phyloP scores from a whole-genome alignment of 2,888 invertebrate genomes.

The Hoplodrina blanda region DNA sequence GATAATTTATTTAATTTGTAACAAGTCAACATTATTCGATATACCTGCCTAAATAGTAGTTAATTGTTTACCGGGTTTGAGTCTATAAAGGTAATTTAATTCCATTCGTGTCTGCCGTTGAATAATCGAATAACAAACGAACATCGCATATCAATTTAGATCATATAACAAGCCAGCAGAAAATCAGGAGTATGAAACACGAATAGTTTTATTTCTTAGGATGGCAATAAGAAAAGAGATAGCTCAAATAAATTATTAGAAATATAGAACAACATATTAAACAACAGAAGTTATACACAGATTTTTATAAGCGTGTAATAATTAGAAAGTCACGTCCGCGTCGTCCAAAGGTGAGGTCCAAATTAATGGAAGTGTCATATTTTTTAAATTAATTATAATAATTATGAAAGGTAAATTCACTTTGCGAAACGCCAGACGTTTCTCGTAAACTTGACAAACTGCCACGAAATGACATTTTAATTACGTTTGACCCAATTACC shows the following conservation, averaged over 20 bases:
- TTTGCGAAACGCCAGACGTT: slow-evolving; percentile 9
- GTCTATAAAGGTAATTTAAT: background rate
- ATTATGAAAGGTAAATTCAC: slow-evolving; percentile 13
- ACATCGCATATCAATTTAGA: no score
- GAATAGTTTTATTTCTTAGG: no score
- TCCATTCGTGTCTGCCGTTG: background rate
- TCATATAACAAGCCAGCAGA: no score
- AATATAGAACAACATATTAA: no score
- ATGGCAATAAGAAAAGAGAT: no score
- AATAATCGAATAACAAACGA: background rate
- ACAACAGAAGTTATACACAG: no score
- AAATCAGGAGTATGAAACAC: no score
- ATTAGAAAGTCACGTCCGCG: background rate
- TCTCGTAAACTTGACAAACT: slow-evolving; percentile 16
- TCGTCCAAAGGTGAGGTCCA: background rate
- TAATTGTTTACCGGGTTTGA: background rate
- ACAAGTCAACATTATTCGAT: background rate
- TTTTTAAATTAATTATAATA: slow-evolving; percentile 17
- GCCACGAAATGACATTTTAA: slow-evolving; percentile 30
- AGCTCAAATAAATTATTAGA: no score
- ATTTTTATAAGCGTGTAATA: background rate
- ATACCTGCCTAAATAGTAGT: background rate
- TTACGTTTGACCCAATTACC: slow-evolving; percentile 20
- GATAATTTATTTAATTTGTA: background rate
- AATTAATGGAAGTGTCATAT: slow-evolving; percentile 10